phyloP scores from a whole-genome alignment of 2,888 invertebrate species.

The Eretmocerus hayati region DNA sequence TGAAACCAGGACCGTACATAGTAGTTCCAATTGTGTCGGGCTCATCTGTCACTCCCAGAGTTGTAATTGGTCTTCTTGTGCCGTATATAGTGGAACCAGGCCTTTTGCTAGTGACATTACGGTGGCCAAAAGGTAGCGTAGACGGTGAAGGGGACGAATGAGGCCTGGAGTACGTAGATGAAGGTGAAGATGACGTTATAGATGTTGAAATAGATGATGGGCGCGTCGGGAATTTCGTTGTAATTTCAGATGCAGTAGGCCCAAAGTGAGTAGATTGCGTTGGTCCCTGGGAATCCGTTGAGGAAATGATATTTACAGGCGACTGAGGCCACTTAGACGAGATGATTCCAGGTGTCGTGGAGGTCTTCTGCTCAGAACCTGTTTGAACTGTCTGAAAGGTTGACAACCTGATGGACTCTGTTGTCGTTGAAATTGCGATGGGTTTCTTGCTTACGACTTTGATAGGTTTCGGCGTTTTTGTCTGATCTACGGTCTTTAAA shows the following conservation, averaged over 20 bases:
- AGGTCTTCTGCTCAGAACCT: conserved; percentile 27
- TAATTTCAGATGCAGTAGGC: not conserved
- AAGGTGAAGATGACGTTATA: not conserved
- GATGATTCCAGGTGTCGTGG: conserved; percentile 5
- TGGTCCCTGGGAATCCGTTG: not conserved
- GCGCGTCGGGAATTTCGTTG: not conserved
- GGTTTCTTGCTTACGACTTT: conserved; percentile 1
- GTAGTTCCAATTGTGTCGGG: not conserved
- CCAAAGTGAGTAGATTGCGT: not conserved
- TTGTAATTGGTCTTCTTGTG: conserved; percentile 13
- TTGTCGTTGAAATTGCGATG: conserved; percentile 5
- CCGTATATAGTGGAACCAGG: conserved; percentile 5
- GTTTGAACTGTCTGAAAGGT: conserved; percentile 68
- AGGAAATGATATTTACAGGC: not conserved
- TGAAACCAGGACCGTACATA: not conserved
- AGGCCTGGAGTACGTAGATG: not conserved
- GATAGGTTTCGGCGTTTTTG: conserved; percentile 29
- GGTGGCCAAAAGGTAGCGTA: not conserved
- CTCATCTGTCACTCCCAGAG: not conserved
- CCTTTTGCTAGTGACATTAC: conserved; percentile 1
- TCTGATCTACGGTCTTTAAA: conserved; percentile 26
- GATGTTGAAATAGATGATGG: not conserved
- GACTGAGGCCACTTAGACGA: not conserved
- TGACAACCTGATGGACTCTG: conserved; percentile 47
- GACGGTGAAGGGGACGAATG: not conserved